phyloP scores from a whole-genome alignment of 2,888 invertebrate genomes.

The Hypsopygia costalis region DNA sequence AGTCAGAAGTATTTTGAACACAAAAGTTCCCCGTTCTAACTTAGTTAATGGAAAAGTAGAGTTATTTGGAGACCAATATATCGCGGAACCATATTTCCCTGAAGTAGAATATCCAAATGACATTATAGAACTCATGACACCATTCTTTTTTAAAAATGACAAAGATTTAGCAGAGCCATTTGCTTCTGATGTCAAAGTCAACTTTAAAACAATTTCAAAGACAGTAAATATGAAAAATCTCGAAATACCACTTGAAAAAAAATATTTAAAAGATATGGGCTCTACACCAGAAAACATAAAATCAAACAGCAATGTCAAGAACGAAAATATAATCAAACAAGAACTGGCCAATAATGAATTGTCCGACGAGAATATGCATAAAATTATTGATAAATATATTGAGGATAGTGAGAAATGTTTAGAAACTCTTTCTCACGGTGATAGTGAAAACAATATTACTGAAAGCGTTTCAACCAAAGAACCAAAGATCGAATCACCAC shows the following conservation, averaged over 20 bases:
- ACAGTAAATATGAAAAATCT: background rate
- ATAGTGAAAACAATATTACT: no score
- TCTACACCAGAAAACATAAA: background rate
- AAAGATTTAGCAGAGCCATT: conserved; percentile 38
- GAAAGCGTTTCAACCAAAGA: no score
- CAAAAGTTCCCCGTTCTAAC: background rate
- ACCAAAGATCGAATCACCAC: no score
- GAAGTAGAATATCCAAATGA: conserved; percentile 39
- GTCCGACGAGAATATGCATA: no score
- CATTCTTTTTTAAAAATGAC: conserved; percentile 40
- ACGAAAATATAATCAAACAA: background rate
- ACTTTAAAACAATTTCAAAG: conserved; percentile 18
- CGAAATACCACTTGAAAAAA: background rate
- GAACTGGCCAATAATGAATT: no score
- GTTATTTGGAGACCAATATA: conserved; percentile 6
- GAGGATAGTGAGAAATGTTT: no score
- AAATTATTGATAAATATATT: no score
- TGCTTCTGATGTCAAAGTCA: conserved; percentile 40
- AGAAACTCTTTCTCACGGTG: no score
- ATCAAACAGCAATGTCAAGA: background rate
- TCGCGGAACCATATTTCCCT: conserved; percentile 33
- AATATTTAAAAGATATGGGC: background rate
- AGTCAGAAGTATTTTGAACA: background rate
- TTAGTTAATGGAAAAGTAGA: background rate
- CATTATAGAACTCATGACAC: conserved; percentile 41